Base-by-base conservation (phyloP, 2,113 vertebrate genomes). In the Rhea pennata region DNA sequence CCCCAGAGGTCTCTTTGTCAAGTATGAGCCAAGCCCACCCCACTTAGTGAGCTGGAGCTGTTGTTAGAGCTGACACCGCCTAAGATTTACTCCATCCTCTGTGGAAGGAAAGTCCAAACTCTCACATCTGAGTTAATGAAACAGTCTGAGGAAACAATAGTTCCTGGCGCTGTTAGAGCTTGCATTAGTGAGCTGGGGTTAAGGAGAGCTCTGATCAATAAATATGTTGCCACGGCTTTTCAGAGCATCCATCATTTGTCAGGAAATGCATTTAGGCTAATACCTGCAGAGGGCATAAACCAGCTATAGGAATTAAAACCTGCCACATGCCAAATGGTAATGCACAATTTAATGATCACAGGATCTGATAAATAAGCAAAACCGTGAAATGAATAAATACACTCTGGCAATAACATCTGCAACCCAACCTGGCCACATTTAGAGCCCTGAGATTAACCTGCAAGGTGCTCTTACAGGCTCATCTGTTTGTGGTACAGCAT, bases 331-430 rank as follows among this genome's bases (percentile, higher is more conserved):
- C 97, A 97, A 97, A 96, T 95, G 94, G 95, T 95, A 96, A 97
- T 97, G 97, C 90, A 96, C 93, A 96, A 88, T 96, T 96, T 94
- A 96, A 93, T 93, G 96, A 96, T 95, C 93, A 84, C 71, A 94
- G 85, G 84, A 95, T 94, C 93, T 95, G 96, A 96, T 91, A 97
- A 97, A 96, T 97, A 97, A 97, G 95, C 96, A 97, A 91, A 97
- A 89, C 93, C 62, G 84, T 84, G 87, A 95, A 95, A 93, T 84
- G 87, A 96, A 93, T 85, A 96, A 96, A 97, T 95, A 94, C 65
- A 85, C 79, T 91, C 95, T 94, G 96, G 90, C 93, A 93, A 91
- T 88, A 93, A 78, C 93, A 91, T 92, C 90, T 88, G 90, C 93
- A 95, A 64, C 50, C 20, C 87, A 76, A 77, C 87, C 79, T 69